Base-by-base conservation (phyloP, 1,140 invertebrate species). In the Eriocheir sinensis region DNA sequence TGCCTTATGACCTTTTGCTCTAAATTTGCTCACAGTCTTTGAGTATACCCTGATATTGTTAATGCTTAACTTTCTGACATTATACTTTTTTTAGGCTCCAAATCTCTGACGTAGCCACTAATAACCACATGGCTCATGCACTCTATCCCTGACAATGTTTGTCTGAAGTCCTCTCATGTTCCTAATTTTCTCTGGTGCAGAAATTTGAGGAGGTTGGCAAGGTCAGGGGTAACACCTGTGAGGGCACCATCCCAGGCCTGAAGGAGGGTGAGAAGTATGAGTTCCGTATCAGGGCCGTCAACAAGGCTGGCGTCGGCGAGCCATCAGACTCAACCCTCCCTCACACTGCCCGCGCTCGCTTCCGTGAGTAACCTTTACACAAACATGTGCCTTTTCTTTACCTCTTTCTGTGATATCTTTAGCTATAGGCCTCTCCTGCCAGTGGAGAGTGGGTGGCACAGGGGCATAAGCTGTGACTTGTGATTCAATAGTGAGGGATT, bases 261-360 rank as follows among this genome's bases (percentile, higher is more conserved):
- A 98, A 98, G 96, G 98, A 99, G 97, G 99, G 99, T 34, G 98
- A 99, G 96, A 98, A 98, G 96, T 99, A 99, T 96, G 98, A 99
- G 97, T 99, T 99, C 97, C 97, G 99, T 93, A 98, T 99, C 0
- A 97, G 98, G 83, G 99, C 99, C 72, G 97, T 99, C 0, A 99
- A 99, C 97, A 99, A 99, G 97, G 99, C 99, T 53, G 99, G 99
- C 81, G 98, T 98, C 86, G 99, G 99, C 34, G 99, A 99, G 96
- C 99, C 99, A 9, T 99, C 99, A 79, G 98, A 99, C 96, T 98
- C 98, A 92, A 99, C 99, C 48, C 98, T 98, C 96, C 98, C 99
- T 96, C 99, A 99, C 96, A 98, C 98, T n/a, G 99, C 99, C 88
- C 99, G 99, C 97, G 98, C 99, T 32, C 97, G 98, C 96, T 99